Base-by-base conservation (phyloP, 2,113 vertebrate species). In the Nymphicus hollandicus region DNA sequence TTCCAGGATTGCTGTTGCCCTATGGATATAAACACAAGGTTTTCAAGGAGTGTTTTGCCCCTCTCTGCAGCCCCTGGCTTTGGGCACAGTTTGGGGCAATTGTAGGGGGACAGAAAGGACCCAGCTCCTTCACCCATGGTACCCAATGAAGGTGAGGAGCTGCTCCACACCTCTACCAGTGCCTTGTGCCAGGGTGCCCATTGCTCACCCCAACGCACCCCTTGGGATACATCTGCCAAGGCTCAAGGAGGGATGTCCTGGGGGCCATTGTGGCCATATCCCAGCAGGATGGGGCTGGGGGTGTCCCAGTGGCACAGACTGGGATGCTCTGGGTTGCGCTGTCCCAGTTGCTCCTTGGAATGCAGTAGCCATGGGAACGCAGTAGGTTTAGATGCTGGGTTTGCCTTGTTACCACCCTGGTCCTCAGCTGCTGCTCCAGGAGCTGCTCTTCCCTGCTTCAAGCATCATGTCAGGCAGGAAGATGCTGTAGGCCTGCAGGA, bases 351-450 rank as follows among this genome's bases (percentile, higher is more conserved):
- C 92, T 90, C 35, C 1, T 3, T 88, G 82, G 68, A 92, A 95
- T 10, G 22, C 12, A 41, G 97, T 97, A 95, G 53, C 77, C 92
- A 95, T 97, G 95, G 96, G 91, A 96, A 98, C 84, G 9, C 23
- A 2, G 70, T 19, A 13, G 63, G 80, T 69, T 80, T 69, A 81
- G 93, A 86, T 91, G 79, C 55, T 58, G 25, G 73, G 73, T 94
- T 69, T 24, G 79, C 84, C 63, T 82, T 65, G 17, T 31, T 70
- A 64, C 68, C 35, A 7, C 46, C 53, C 83, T 19, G n/a, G 55
- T 71, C 65, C 77, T 63, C 77, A n/a, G 47, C 76, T 79, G 71
- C 61, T 11, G 73, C 70, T 53, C 47, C 66, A 94, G 39, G 44
- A 92, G 78, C 43, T 39, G 16, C 70, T 35, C 77, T 17, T 37